Conservation (phyloP, 2,888 invertebrate genomes). For the Cordilura impudica region DNA sequence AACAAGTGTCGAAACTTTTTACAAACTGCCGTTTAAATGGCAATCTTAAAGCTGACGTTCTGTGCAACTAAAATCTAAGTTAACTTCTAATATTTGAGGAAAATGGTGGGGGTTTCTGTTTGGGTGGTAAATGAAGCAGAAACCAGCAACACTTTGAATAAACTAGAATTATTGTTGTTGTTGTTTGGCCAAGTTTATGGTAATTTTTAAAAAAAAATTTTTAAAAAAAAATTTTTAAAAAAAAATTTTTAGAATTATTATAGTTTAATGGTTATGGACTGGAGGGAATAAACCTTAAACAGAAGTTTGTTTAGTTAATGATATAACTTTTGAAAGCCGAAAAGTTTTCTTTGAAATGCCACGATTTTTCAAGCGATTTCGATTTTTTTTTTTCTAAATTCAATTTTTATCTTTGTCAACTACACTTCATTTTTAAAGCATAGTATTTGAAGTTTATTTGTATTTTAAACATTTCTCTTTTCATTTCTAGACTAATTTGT, state of each 20-base stretch:
- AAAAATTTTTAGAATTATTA: too few relatives aligned
- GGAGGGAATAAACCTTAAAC: not conserved
- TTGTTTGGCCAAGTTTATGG: too few relatives aligned
- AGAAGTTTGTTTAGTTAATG: not conserved
- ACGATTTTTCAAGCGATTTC: too few relatives aligned
- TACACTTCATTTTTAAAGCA: not conserved
- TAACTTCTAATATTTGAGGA: constrained; percentile 19
- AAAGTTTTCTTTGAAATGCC: not conserved
- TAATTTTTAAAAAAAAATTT: too few relatives aligned
- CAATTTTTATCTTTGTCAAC: not conserved
- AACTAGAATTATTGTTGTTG: too few relatives aligned
- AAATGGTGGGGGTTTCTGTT: not conserved
- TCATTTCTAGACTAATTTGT: constrained; percentile 74
- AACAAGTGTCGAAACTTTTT: constrained; percentile 52
- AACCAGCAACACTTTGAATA: too few relatives aligned
- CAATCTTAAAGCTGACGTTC: not conserved
- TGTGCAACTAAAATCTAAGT: not conserved
- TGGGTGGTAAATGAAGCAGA: not conserved
- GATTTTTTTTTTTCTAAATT: not conserved
- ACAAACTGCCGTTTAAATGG: constrained; percentile 23
- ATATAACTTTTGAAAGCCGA: not conserved
- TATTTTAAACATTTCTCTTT: constrained; percentile 38
- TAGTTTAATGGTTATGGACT: not conserved
- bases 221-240: too few relatives aligned
- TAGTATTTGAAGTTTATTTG: not conserved